A percentile compares a stretch with the other conserved stretches of the same genome.
Conservation (phyloP, 2,797 vertebrate species). For the Perodicticus potto region DNA sequence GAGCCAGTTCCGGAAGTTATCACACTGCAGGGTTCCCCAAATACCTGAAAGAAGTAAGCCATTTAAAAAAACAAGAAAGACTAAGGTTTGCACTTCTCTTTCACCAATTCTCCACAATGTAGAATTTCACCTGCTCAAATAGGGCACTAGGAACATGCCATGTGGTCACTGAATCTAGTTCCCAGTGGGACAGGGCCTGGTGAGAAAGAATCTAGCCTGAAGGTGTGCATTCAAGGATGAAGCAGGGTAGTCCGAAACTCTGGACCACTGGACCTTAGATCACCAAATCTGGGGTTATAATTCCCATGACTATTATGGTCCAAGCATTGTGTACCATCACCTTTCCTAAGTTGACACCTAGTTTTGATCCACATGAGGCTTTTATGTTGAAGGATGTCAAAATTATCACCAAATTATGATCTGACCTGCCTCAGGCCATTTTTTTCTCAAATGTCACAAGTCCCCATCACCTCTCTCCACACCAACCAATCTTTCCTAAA, state of each 20-base stretch:
- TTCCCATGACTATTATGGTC: background rate
- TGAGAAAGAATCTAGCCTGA: background rate
- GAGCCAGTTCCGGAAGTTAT: background rate
- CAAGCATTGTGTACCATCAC: background rate
- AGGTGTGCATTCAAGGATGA: background rate
- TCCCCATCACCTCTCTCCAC: background rate
- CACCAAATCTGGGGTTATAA: background rate
- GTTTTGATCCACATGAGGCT: background rate
- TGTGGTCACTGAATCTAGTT: background rate
- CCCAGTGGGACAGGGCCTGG: background rate
- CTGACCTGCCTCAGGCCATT: background rate
- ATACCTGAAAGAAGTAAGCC: background rate
- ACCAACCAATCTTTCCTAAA: background rate
- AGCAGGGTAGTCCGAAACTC: background rate
- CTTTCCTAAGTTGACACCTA: background rate
- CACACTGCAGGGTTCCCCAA: too few species aligned
- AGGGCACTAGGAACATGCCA: background rate
- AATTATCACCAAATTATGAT: background rate
- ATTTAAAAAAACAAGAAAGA: background rate
- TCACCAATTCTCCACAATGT: background rate
- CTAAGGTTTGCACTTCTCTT: background rate
- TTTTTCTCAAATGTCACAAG: background rate
- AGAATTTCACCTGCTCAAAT: background rate
- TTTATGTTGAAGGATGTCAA: background rate
- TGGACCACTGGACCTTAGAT: background rate